Evolutionary conservation across 2,888 invertebrate genomes (phyloP).

Genomic region (Tenthredo scrophulariae): DNA sequence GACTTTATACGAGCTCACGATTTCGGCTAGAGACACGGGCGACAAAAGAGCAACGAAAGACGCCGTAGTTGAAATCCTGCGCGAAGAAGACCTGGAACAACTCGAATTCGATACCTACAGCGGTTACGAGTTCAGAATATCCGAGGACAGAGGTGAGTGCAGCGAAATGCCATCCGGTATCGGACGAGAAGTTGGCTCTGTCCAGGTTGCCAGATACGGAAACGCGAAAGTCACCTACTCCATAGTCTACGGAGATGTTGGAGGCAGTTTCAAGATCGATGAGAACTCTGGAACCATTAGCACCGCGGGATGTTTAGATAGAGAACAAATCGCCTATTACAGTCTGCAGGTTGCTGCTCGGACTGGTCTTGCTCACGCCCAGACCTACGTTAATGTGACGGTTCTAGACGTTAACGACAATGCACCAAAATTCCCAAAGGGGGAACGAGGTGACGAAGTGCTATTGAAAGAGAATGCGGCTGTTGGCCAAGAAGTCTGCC

Average conservation of each 20-base stretch:
- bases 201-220: slow-evolving; percentile 79
- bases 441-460: slow-evolving; percentile 85
- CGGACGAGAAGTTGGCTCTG: slow-evolving; percentile 88
- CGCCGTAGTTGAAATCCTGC: slow-evolving; percentile 90
- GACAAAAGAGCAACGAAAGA: slow-evolving; percentile 86
- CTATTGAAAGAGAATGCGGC: slow-evolving; percentile 93
- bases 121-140: slow-evolving; percentile 90
- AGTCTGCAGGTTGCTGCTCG: slow-evolving; percentile 90
- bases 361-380: slow-evolving; percentile 87
- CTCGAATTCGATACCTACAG: slow-evolving; percentile 88
- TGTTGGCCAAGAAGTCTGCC: slow-evolving; percentile 94
- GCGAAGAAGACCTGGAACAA: slow-evolving; percentile 85
- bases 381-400: slow-evolving; percentile 89
- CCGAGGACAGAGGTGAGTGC: slow-evolving; percentile 88
- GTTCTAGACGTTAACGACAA: slow-evolving; percentile 95
- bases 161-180: slow-evolving; percentile 76
- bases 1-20: slow-evolving; percentile 85
- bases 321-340: slow-evolving; percentile 89
- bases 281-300: slow-evolving; percentile 88
- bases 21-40: slow-evolving; percentile 91
- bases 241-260: slow-evolving; percentile 90
- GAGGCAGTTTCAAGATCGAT: slow-evolving; percentile 89
- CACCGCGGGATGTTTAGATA: slow-evolving; percentile 89
- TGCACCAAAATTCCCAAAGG: slow-evolving; percentile 89
- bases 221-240: slow-evolving; percentile 83